Evolutionary conservation across 23 tunicate species (phyloP), one percentile per base, ranked within the genome.

Genomic region (Halocynthia aurantium): DNA sequence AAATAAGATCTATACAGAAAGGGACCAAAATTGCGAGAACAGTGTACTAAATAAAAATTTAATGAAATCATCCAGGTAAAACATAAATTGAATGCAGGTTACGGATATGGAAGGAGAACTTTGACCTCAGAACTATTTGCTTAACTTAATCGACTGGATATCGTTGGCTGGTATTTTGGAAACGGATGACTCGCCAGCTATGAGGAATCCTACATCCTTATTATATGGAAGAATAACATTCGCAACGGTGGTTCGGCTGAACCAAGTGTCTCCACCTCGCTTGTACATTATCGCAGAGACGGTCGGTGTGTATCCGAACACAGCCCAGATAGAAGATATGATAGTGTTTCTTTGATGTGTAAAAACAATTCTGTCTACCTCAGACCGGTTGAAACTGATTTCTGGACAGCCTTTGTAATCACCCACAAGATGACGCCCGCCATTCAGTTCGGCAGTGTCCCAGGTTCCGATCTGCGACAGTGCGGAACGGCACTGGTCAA

Each of bases 381-480:
- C 92, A 57, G 90, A 87, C 8, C 98, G 84, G 63, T 75, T 85
- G 57, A 82, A 75, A 50, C 70, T 77, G 15, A 86, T 64, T 54
- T 92, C 98, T 7, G 97, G 40, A 62, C 98, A 92, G 5, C 92
- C 98, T 82, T 92, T 92, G 79, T 67, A 86, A 55, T 92, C 98
- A 19, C 98, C 98, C 0, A 80, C 62, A 50, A 92, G 86, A 22
- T 69, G 69, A 58, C 84, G 90, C 52, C 98, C 98, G 6, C 98
- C 98, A 49, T 86, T 51, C 22, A 92, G 81, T 10, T 82, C 73
- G 52, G 83, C n/a, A 31, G 86, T 62, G 67, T 92, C 98, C 98
- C 98, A 92, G n/a, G 98, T 92, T 52, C 98, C 98, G 75, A 92
- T 84, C 40, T 82, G 88, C 53, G 22, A 60, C 62, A 92, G 70